phyloP scores from a whole-genome alignment of 2,113 vertebrate genomes.

The Nothobranchius furzeri region DNA sequence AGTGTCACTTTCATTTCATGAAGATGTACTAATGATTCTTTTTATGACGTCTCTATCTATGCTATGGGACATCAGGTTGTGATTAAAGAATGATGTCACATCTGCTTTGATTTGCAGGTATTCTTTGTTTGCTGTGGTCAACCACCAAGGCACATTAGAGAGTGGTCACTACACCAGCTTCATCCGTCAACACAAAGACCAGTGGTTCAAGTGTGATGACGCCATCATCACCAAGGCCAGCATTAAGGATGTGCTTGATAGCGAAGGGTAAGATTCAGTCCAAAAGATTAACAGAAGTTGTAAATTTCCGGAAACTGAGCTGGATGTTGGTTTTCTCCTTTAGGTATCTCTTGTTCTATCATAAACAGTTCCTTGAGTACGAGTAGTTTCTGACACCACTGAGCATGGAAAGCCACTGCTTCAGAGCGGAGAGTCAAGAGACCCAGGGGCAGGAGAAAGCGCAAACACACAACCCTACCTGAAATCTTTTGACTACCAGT shows the following conservation, averaged over 20 bases:
- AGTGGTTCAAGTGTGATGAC: slow-evolving; percentile 99
- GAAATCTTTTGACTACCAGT: slow-evolving; percentile 73
- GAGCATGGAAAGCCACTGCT: slow-evolving; percentile 55
- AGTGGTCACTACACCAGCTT: slow-evolving; percentile 99
- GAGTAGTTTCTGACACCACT: slow-evolving; percentile 83
- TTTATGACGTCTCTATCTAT: no score
- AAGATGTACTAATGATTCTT: no score
- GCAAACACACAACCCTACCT: slow-evolving; percentile 86
- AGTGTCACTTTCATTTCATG: no score
- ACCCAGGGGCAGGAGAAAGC: slow-evolving; percentile 70
- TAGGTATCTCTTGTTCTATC: slow-evolving; percentile 95
- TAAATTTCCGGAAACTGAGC: neutral
- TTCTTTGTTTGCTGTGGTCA: slow-evolving; percentile 98
- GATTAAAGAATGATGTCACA: neutral
- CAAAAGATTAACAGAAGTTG: neutral
- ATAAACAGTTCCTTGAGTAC: slow-evolving; percentile 97
- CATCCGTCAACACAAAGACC: slow-evolving; percentile 99
- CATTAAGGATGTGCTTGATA: slow-evolving; percentile 99
- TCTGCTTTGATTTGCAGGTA: slow-evolving; percentile 79
- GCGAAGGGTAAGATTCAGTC: slow-evolving; percentile 87
- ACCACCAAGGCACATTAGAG: slow-evolving; percentile 99
- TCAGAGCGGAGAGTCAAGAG: slow-evolving; percentile 32
- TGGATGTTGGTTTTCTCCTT: neutral
- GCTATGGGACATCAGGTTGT: neutral
- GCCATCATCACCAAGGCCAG: slow-evolving; percentile 99